These are phyloP conservation scores for Cygnus buccinator DNA, from an alignment of 2,113 vertebrate species.

Conservation along the genomic window DNA sequence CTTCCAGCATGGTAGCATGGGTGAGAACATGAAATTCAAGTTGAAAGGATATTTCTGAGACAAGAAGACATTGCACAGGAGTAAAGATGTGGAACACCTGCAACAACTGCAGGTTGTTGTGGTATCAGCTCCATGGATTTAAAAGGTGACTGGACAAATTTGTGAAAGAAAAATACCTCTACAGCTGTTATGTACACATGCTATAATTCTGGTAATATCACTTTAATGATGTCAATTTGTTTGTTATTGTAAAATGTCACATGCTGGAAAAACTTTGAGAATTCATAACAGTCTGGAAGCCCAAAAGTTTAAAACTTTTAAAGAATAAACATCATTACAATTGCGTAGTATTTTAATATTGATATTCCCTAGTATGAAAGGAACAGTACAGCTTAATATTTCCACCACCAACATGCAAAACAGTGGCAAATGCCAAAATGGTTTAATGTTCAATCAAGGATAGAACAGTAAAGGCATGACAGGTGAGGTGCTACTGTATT, in stretches of 20 bases:
- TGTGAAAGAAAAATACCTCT: neutral
- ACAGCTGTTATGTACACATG: fast-evolving
- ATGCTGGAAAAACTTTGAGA: neutral
- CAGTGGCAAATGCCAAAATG: neutral
- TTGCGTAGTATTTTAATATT: neutral
- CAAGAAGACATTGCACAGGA: neutral
- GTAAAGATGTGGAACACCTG: neutral
- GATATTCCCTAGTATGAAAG: neutral
- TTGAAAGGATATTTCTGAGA: neutral
- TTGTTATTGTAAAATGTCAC: neutral
- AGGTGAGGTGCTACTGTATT: neutral
- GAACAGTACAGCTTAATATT: neutral
- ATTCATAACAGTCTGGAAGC: neutral
- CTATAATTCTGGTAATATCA: neutral
- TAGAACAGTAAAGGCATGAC: neutral
- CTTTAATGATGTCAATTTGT: neutral
- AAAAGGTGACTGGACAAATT: neutral
- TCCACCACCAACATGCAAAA: neutral
- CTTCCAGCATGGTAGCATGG: neutral
- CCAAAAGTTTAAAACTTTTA: neutral
- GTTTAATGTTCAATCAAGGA: neutral
- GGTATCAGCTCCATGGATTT: neutral
- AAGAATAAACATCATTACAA: neutral
- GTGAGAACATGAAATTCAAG: neutral
- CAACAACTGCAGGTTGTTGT: neutral